These are phyloP conservation scores for Brotula barbata DNA, from an alignment of 2,797 vertebrate species.

Conservation along the genomic window DNA sequence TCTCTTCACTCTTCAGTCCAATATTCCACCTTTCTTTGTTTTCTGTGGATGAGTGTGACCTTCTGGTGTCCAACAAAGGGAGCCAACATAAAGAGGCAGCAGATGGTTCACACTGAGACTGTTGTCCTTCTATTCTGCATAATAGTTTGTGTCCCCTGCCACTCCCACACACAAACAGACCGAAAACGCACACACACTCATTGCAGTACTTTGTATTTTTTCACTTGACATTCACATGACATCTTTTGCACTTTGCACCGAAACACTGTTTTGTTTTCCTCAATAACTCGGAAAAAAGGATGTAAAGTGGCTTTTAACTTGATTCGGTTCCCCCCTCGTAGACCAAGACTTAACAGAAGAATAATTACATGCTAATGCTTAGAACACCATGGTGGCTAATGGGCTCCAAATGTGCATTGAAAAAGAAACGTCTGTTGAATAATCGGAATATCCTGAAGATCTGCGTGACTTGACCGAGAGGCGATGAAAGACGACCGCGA, in stretches of 20 bases:
- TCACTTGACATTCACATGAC: constrained; percentile 5
- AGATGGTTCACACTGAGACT: constrained; percentile 40
- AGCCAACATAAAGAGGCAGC: constrained; percentile 31
- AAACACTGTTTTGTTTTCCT: not conserved
- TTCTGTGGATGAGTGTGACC: constrained; percentile 20
- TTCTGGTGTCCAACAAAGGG: constrained; percentile 25
- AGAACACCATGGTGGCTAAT: not conserved
- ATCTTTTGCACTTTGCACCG: not conserved
- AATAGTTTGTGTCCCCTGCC: not conserved
- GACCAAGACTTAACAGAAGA: not conserved
- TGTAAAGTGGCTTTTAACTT: not conserved
- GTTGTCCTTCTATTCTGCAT: constrained; percentile 19
- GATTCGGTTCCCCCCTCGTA: not conserved
- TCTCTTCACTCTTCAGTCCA: not conserved
- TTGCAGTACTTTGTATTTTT: not conserved
- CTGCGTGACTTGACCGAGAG: not conserved
- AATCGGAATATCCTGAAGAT: not conserved
- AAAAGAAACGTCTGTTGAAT: not conserved
- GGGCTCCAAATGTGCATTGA: not conserved
- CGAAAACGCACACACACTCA: not conserved
- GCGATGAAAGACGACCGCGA: not conserved
- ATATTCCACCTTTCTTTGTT: not conserved
- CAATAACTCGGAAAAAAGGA: not conserved
- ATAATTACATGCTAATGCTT: not conserved
- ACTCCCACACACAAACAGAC: not conserved